phyloP scores from a whole-genome alignment of 2,797 vertebrate genomes.

The Bucorvus abyssinicus region DNA sequence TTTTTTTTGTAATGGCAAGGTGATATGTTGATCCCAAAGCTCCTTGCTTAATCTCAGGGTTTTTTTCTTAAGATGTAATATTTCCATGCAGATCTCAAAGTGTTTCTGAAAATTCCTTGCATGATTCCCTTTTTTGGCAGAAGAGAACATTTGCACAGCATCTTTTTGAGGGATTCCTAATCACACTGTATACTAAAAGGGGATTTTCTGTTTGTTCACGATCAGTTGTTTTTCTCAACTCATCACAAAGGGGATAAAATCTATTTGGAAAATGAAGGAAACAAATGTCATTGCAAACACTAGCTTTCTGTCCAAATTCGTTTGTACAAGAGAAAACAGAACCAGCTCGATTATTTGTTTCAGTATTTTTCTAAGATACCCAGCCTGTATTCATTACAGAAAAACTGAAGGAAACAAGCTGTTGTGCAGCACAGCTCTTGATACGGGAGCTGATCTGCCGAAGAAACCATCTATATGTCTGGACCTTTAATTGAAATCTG shows the following conservation, averaged over 20 bases:
- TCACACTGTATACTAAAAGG: neutral
- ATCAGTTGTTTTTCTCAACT: neutral
- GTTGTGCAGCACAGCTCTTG: constrained; percentile 25
- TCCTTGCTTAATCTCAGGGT: neutral
- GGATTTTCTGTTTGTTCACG: neutral
- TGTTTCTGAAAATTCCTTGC: neutral
- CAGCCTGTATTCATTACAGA: constrained; percentile 29
- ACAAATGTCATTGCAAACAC: neutral
- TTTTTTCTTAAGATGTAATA: neutral
- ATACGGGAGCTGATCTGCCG: constrained; percentile 22
- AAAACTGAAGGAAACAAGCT: constrained; percentile 39
- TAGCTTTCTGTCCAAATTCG: neutral
- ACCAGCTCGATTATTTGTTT: constrained; percentile 55
- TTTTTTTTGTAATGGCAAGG: neutral
- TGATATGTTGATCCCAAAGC: neutral
- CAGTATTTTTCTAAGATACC: constrained; percentile 40
- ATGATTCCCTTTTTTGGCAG: neutral
- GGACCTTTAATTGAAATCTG: constrained; percentile 58
- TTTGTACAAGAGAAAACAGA: constrained; percentile 26
- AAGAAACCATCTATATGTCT: constrained; percentile 29
- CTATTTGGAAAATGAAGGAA: neutral
- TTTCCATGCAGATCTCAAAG: neutral
- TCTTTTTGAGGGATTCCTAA: neutral
- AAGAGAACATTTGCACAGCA: neutral
- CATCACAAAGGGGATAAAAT: neutral